A percentile compares a stretch with the other conserved stretches of the same genome.
phyloP scores from a whole-genome alignment of 2,797 vertebrate genomes.

The Sebastolobus alascanus region DNA sequence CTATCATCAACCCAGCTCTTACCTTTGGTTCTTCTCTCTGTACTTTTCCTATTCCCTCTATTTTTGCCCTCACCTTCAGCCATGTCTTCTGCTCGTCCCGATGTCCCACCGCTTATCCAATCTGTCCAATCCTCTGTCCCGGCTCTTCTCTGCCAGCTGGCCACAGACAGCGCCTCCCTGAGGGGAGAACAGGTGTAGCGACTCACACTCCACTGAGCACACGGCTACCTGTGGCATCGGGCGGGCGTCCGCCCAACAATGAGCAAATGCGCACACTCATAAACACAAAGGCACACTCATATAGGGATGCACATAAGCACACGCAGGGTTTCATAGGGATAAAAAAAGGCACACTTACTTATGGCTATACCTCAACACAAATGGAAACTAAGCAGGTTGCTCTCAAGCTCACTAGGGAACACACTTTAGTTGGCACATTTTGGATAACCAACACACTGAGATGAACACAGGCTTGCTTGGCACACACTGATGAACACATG shows the following conservation, averaged over 20 bases:
- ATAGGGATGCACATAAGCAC: neutral
- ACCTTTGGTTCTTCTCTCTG: slow-evolving; percentile 40
- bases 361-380: neutral
- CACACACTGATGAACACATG: slow-evolving; percentile 27
- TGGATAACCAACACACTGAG: slow-evolving; percentile 18
- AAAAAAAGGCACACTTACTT: neutral
- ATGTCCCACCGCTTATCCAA: slow-evolving; percentile 78
- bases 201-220: slow-evolving; percentile 79
- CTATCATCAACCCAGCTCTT: neutral
- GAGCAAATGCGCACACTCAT: slow-evolving; percentile 21
- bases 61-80: slow-evolving; percentile 79
- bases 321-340: neutral
- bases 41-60: slow-evolving; percentile 68
- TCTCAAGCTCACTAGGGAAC: neutral
- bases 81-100: slow-evolving; percentile 66
- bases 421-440: slow-evolving; percentile 26
- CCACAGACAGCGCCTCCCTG: slow-evolving; percentile 74
- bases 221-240: slow-evolving; percentile 80
- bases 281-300: slow-evolving; percentile 3
- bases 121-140: slow-evolving; percentile 79
- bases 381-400: neutral
- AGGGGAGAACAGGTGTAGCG: slow-evolving; percentile 82
- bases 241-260: slow-evolving; percentile 49
- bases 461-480: slow-evolving; percentile 36
- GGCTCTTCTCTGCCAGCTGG: slow-evolving; percentile 78